Evolutionary conservation across 1,140 invertebrate genomes (phyloP).

Genomic region (Pseudomyrmex gracilis): DNA sequence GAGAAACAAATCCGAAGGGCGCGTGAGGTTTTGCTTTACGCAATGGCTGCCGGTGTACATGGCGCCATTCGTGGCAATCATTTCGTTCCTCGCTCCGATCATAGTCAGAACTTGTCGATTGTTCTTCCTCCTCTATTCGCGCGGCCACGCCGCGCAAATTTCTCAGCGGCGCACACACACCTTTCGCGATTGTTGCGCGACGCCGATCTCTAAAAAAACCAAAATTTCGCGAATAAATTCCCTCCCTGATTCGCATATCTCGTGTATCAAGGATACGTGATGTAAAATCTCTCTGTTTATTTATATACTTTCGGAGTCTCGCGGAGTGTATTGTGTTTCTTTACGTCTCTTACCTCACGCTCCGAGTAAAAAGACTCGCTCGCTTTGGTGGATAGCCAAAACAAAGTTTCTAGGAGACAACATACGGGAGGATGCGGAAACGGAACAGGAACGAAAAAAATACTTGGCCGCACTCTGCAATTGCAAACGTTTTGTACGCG

Average conservation of each 20-base stretch:
- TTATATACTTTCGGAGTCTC: no score
- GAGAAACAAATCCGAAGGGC: constrained; percentile 59
- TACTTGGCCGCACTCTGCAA: no score
- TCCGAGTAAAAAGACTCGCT: no score
- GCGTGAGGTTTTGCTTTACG: constrained; percentile 6
- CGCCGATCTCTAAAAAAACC: no score
- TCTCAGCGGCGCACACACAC: no score
- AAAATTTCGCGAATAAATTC: neutral
- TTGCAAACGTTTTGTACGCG: no score
- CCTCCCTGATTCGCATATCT: neutral
- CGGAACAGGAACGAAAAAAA: no score
- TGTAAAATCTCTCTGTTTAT: neutral
- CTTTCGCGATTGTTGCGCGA: no score
- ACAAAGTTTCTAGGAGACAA: no score
- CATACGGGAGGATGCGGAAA: no score
- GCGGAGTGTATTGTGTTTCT: neutral
- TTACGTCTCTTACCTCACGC: no score
- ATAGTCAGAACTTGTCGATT: neutral
- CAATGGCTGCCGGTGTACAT: constrained; percentile 60
- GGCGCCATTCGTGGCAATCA: constrained; percentile 7
- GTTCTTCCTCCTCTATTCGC: neutral
- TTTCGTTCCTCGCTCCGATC: neutral
- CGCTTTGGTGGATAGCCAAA: no score
- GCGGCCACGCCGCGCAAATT: neutral
- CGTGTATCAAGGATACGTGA: neutral